Conservation (phyloP, 2,113 vertebrate species). For the Sphyrna mokarran region DNA sequence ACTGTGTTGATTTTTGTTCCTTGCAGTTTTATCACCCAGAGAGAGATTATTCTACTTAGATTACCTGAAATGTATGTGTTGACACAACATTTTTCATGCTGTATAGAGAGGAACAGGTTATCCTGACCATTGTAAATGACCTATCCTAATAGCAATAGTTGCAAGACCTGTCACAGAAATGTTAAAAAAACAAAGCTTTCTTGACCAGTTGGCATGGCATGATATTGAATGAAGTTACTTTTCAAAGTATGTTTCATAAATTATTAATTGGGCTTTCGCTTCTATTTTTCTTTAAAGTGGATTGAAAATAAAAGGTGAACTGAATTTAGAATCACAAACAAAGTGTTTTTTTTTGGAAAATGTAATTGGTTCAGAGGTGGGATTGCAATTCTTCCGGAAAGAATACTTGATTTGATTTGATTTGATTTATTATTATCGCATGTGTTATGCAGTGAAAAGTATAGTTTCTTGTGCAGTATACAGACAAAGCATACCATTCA, state of each 20-base stretch:
- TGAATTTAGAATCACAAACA: neutral
- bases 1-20: neutral
- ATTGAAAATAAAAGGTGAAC: neutral
- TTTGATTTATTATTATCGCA: too few species aligned
- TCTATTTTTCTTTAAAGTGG: neutral
- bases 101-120: constrained; percentile 27
- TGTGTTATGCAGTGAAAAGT: too few species aligned
- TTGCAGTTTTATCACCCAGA: neutral
- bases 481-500: too few species aligned
- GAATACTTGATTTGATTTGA: too few species aligned
- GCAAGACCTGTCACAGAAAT: neutral
- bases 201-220: constrained; percentile 9
- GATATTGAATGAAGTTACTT: neutral
- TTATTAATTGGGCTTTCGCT: neutral
- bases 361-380: too few species aligned
- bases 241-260: neutral
- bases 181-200: neutral
- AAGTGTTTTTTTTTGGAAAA: neutral
- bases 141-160: neutral
- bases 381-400: neutral
- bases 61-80: neutral
- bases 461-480: too few species aligned
- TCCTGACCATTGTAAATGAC: constrained; percentile 11
- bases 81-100: constrained; percentile 1
- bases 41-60: neutral